Base-by-base conservation (phyloP, 2,113 vertebrate species). In the Gobio gobio region DNA sequence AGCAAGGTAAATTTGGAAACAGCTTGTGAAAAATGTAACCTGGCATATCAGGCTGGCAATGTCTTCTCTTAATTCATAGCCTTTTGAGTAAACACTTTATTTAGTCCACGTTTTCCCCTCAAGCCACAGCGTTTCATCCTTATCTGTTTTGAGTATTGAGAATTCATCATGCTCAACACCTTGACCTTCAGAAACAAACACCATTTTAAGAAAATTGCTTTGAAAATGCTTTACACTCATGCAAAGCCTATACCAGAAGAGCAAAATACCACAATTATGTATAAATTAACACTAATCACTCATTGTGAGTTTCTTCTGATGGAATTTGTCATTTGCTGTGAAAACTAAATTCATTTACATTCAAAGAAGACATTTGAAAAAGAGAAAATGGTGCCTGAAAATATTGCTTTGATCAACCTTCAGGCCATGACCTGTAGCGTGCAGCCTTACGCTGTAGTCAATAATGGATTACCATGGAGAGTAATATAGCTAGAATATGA, bases 391-490 rank as follows among this genome's bases (percentile, higher is more conserved):
- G 36, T 45, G 61, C 3, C 61, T 33, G 61, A 64, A 66, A 75
- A 63, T 24, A 54, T 83, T 36, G 20, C 79, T 86, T 84, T 68
- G 81, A 78, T 79, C 80, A 78, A 47, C 45, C 63, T 24, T 61
- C 16, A 70, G 59, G 59, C 56, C 75, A 72, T 70, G 84, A 64
- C 58, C 80, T 80, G 29, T 64, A 68, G 73, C 77, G 73, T 36
- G 61, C 74, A 43, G n/a, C 74, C 58, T 81, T 84, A 88, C 76
- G 26, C 68, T 58, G 14, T 63, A 59, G 77, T 88, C 82, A 88
- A 88, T 88, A 86, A 86, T 86, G 43, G 40, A 88, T 72, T 86
- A 74, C 51, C 66, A 81, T 51, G 40, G 82, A 86, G 51, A 58
- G 77, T 86, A 45, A 86, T 76, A 54, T 75, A 86, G 77, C 70